phyloP scores from a whole-genome alignment of 2,797 vertebrate species.

The Mormyrus hasselquistii region DNA sequence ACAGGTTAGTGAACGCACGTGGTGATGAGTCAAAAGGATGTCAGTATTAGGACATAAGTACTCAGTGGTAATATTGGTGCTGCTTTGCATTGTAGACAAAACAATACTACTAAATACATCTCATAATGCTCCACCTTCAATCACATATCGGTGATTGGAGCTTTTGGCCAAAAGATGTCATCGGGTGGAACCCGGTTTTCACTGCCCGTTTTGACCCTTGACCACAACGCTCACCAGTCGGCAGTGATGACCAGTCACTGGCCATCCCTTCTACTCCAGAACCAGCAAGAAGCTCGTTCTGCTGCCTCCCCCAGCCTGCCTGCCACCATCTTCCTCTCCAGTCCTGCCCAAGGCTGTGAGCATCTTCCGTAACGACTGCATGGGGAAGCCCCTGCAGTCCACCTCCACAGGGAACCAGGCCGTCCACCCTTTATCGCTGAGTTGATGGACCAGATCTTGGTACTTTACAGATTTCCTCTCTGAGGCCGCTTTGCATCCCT shows the following conservation, averaged over 20 bases:
- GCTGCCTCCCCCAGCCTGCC: background rate
- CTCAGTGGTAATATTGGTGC: background rate
- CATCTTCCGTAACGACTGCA: background rate
- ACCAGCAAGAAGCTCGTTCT: background rate
- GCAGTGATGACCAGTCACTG: background rate
- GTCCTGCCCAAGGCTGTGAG: background rate
- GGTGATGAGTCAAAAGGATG: background rate
- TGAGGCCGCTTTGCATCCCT: background rate
- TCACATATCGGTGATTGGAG: background rate
- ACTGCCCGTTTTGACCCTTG: background rate
- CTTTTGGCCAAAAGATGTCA: background rate
- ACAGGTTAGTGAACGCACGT: background rate
- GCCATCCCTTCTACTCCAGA: background rate
- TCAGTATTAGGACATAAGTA: background rate
- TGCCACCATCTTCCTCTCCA: background rate
- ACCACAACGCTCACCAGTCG: background rate
- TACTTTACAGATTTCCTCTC: background rate
- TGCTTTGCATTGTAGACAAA: background rate
- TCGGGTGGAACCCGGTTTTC: background rate
- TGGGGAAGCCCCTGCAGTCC: background rate
- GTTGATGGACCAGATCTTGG: background rate
- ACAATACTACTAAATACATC: background rate
- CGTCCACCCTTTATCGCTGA: background rate
- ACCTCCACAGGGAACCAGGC: background rate
- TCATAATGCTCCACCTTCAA: background rate